These are phyloP conservation scores for Hoplias malabaricus DNA, from an alignment of 2,113 vertebrate genomes.

Conservation along the genomic window DNA sequence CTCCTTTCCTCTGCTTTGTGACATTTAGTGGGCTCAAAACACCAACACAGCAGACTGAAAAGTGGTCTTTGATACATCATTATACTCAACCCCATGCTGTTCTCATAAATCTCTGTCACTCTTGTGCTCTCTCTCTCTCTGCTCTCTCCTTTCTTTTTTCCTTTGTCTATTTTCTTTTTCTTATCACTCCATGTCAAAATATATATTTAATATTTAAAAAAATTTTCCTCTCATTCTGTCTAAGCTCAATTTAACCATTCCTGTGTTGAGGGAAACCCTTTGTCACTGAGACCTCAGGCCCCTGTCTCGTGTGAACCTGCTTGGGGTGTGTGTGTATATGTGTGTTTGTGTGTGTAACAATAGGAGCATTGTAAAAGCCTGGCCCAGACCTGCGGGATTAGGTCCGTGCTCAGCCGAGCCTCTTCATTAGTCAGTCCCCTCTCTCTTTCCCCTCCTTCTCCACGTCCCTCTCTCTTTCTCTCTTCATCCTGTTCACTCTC, in stretches of 20 bases:
- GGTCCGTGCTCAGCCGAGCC: constrained; percentile 31
- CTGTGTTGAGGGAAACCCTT: constrained; percentile 23
- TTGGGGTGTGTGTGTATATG: constrained; percentile 16
- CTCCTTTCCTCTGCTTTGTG: constrained; percentile 21
- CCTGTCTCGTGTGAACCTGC: neutral
- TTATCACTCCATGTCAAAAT: neutral
- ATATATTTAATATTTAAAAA: constrained; percentile 11
- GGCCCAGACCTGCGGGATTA: constrained; percentile 35
- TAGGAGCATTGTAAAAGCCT: constrained; percentile 45
- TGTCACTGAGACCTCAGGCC: constrained; percentile 3
- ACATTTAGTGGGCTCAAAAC: constrained; percentile 48
- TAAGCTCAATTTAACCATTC: neutral
- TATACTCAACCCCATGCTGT: constrained; percentile 2
- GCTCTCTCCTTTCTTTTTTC: neutral
- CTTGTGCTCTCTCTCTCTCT: neutral
- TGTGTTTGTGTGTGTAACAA: constrained; percentile 41
- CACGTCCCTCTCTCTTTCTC: neutral
- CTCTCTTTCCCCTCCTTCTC: constrained; percentile 10
- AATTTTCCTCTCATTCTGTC: neutral
- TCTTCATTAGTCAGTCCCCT: constrained; percentile 50
- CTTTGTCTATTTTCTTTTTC: neutral
- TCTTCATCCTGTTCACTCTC: neutral
- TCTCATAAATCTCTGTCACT: neutral
- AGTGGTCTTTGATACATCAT: constrained; percentile 5
- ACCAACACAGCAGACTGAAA: constrained; percentile 16